Conservation (phyloP, 2,797 vertebrate genomes). For the Dipus sagitta region DNA sequence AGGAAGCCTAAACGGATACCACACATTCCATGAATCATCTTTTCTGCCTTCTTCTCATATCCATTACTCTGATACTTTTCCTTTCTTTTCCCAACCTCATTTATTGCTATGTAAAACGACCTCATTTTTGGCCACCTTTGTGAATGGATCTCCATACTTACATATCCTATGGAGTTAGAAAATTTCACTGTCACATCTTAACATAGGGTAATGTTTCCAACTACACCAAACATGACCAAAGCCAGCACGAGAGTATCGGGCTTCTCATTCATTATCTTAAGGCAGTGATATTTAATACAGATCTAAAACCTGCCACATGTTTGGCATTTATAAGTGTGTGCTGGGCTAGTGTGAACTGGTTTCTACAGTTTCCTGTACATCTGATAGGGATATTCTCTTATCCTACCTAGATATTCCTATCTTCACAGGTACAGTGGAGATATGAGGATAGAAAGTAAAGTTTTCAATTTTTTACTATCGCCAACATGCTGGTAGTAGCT, state of each 20-base stretch:
- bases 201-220: neutral
- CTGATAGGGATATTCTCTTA: neutral
- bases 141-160: neutral
- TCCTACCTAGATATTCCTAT: neutral
- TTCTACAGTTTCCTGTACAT: neutral
- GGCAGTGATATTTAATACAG: neutral
- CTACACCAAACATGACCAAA: neutral
- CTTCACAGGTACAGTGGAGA: neutral
- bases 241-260: neutral
- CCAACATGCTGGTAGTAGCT: neutral
- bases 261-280: neutral
- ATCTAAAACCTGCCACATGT: accelerated
- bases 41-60: neutral
- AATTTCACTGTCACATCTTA: neutral
- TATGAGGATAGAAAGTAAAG: neutral
- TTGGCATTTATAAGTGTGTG: neutral
- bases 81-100: neutral
- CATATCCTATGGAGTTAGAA: neutral
- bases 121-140: neutral
- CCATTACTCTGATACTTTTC: neutral
- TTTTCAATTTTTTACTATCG: neutral
- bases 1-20: neutral
- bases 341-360: neutral
- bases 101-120: neutral
- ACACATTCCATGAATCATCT: neutral